Percentiles rank a stretch among this genome's conserved stretches.
Evolutionary conservation across 2,113 vertebrate genomes (phyloP).

Genomic region (Melospiza melodia): DNA sequence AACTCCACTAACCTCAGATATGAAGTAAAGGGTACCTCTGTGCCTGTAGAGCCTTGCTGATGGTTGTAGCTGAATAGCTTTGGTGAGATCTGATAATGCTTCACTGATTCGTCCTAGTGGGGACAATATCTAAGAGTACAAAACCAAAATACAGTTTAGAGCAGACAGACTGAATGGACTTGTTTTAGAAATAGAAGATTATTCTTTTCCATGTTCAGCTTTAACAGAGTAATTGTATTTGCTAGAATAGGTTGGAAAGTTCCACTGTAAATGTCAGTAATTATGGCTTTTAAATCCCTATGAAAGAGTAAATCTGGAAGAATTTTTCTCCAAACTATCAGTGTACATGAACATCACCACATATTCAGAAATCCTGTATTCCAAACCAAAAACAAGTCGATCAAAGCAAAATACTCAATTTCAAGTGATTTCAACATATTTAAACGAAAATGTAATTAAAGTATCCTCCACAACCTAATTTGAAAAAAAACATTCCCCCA

Average conservation of each 20-base stretch:
- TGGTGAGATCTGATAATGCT: slow-evolving; percentile 91
- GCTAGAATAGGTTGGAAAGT: neutral
- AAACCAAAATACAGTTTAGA: neutral
- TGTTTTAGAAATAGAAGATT: neutral
- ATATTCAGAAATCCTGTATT: neutral
- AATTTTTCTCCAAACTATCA: neutral
- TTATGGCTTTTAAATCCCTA: neutral
- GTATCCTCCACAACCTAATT: neutral
- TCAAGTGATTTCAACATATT: neutral
- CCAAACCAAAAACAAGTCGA: neutral
- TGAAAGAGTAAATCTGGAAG: neutral
- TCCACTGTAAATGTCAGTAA: neutral
- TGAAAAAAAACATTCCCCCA: neutral
- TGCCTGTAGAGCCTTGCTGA: slow-evolving; percentile 94
- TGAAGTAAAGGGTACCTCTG: slow-evolving; percentile 92
- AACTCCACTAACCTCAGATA: slow-evolving; percentile 87
- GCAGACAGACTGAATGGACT: neutral
- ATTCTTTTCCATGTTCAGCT: neutral
- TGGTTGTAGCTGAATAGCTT: slow-evolving; percentile 93
- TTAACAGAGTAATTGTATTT: neutral
- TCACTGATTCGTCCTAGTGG: slow-evolving; percentile 93
- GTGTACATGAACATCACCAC: neutral
- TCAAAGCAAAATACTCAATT: neutral
- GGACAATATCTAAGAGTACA: slow-evolving; percentile 86
- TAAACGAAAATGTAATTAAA: neutral